Evolutionary conservation across 1,140 invertebrate species (phyloP), one percentile per base, ranked within the genome.

Genomic region (Hypsibius dujardini): DNA sequence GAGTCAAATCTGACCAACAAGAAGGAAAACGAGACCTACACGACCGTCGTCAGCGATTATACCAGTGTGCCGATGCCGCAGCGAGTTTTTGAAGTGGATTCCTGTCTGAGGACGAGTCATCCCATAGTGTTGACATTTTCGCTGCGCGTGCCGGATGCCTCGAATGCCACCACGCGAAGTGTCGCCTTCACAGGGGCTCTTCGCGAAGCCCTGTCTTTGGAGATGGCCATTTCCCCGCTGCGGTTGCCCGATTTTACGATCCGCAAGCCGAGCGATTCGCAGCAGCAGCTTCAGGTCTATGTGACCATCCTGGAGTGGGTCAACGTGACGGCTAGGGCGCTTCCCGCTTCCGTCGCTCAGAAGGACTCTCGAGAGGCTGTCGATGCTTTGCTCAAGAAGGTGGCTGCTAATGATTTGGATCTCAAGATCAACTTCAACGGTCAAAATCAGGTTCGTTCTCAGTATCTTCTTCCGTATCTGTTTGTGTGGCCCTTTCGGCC

Each of bases 231-330:
- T 7, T 15, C 62, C 3, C 62, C 62, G 42, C 62, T 67, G 12
- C 62, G 42, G 42, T 42, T 67, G 12, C 12, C 62, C 12, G 62
- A 67, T 67, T 15, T 67, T 42, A 12, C 7, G 12, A 45, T 67
- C 3, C 3, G 3, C 12, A 67, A 67, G 42, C 28, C 28, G 28
- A 42, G 62, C 12, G 62, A 67, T 42, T 7, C 3, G 12, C 3
- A 67, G 12, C 12, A 67, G 12, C 3, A 42, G 12, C 12, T 7
- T 12, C 62, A 67, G 12, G 45, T 67, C 62, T 67, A 42, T 12
- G 42, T 67, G 62, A 67, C 62, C 12, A 42, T 67, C 12, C 42
- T 67, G 62, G 62, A 67, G 3, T 67, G 62, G 62, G 12, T 42
- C 12, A 67, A 67, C 62, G 45, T 67, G 12, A 67, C 62, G 12